Conservation (phyloP, 1,140 invertebrate species). For the Plutomurus gul region DNA sequence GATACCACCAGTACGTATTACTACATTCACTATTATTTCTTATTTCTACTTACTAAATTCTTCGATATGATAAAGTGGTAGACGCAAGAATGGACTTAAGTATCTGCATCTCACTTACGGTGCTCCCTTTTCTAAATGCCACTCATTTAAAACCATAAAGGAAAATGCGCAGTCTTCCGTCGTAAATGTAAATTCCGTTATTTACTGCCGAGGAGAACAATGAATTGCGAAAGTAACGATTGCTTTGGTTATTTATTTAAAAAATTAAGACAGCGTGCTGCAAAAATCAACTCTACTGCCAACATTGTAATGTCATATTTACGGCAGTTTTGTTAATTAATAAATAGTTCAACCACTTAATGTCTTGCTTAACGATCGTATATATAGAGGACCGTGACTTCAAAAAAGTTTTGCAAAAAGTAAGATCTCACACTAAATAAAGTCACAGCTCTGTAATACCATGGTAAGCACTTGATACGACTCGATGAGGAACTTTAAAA, state of each 20-base stretch:
- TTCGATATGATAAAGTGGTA: not conserved
- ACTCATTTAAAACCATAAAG: not conserved
- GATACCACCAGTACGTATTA: too few relatives aligned
- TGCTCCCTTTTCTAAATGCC: not conserved
- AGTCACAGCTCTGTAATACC: too few relatives aligned
- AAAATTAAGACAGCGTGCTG: too few relatives aligned
- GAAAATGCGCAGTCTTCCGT: too few relatives aligned
- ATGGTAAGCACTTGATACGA: too few relatives aligned
- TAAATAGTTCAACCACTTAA: not conserved
- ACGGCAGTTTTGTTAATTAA: not conserved
- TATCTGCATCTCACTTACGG: not conserved
- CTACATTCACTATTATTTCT: not conserved
- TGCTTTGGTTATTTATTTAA: not conserved
- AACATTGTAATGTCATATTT: too few relatives aligned
- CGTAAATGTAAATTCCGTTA: not conserved
- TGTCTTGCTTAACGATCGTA: too few relatives aligned
- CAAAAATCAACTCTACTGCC: too few relatives aligned
- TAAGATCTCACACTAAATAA: too few relatives aligned
- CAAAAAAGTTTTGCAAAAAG: too few relatives aligned
- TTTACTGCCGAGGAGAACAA: not conserved
- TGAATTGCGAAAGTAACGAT: not conserved
- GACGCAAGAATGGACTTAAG: not conserved
- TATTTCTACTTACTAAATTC: not conserved
- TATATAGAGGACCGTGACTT: too few relatives aligned
- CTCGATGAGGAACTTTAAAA: too few relatives aligned